Conservation (phyloP, 2,113 vertebrate species). For the Copsychus sechellarum region DNA sequence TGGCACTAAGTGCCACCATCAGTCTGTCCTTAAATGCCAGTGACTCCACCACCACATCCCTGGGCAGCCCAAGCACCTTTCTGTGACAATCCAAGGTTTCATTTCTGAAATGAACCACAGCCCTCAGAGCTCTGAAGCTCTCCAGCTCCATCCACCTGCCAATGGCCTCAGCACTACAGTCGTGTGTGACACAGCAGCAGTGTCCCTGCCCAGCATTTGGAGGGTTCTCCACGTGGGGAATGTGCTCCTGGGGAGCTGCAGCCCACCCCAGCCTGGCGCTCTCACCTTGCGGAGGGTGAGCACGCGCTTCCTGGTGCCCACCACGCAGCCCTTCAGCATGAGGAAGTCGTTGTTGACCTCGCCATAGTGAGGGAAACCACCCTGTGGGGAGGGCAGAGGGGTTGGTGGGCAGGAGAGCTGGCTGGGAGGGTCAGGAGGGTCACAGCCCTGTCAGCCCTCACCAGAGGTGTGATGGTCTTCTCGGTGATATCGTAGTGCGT, state of each 20-base stretch:
- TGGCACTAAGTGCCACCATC: neutral
- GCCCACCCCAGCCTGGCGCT: fast-evolving
- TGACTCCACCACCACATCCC: neutral
- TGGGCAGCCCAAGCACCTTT: neutral
- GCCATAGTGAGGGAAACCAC: conserved; percentile 81
- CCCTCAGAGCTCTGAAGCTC: neutral
- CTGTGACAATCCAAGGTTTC: neutral
- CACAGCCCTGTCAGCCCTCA: conserved; percentile 8
- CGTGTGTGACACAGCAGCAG: fast-evolving
- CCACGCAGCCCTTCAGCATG: conserved; percentile 83
- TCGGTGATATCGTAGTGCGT: conserved; percentile 77
- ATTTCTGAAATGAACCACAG: neutral
- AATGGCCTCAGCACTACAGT: neutral
- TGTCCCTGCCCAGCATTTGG: neutral
- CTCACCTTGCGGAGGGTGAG: conserved; percentile 84
- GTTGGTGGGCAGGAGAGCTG: neutral
- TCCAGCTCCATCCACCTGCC: neutral
- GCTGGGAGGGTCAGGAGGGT: neutral
- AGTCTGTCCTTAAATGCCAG: neutral
- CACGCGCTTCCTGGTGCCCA: conserved; percentile 81
- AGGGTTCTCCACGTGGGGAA: fast-evolving
- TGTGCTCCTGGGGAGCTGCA: neutral
- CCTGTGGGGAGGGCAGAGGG: conserved; percentile 58
- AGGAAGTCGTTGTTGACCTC: conserved; percentile 83
- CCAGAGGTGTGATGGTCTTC: conserved; percentile 80